Conservation (phyloP, 1,140 invertebrate genomes). For the Dermatophagoides farinae region DNA sequence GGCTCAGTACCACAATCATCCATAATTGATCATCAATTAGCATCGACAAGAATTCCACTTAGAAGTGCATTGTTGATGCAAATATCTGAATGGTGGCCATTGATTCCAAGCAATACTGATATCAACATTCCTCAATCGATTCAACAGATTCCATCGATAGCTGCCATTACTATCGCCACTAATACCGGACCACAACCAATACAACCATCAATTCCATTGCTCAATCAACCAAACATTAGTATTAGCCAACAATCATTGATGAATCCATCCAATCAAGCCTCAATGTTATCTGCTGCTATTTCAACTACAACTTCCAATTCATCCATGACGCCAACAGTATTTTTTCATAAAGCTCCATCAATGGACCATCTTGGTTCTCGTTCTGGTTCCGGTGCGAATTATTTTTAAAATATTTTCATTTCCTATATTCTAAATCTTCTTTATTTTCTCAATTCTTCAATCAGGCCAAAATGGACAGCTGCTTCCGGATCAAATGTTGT, state of each 20-base stretch:
- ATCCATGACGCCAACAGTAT: neutral
- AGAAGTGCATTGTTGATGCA: constrained; percentile 9
- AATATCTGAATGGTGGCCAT: constrained; percentile 17
- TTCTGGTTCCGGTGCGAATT: neutral
- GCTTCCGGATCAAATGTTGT: no score
- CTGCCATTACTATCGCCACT: neutral
- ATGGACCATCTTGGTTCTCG: constrained; percentile 4
- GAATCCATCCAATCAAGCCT: neutral
- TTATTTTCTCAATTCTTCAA: neutral
- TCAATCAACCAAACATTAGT: no score
- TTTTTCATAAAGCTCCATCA: constrained; percentile 5
- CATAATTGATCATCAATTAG: neutral
- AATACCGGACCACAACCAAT: neutral
- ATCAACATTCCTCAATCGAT: neutral
- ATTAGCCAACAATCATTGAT: neutral
- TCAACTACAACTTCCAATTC: neutral
- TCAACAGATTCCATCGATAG: neutral
- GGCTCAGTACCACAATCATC: neutral
- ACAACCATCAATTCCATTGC: no score
- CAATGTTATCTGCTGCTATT: neutral
- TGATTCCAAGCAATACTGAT: neutral
- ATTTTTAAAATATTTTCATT: neutral
- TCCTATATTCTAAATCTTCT: neutral
- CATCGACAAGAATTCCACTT: constrained; percentile 16
- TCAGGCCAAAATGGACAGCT: no score